Evolutionary conservation across 2,113 vertebrate species (phyloP).

Genomic region (Himantopus leucocephalus): DNA sequence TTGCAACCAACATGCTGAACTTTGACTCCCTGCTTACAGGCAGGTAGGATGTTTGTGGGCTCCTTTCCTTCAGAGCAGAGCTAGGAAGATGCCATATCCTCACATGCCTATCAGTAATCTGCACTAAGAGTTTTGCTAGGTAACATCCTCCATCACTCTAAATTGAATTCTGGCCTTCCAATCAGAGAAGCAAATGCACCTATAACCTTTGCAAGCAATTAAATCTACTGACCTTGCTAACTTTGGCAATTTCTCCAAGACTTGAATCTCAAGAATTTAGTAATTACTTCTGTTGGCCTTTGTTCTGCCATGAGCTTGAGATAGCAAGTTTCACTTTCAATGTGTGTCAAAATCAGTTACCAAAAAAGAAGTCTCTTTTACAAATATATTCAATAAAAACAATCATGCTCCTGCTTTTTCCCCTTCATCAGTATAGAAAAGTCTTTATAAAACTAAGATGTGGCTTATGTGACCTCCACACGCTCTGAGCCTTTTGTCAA

Average conservation of each 20-base stretch:
- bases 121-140: background rate
- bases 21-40: background rate
- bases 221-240: background rate
- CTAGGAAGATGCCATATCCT: background rate
- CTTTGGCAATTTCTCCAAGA: background rate
- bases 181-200: background rate
- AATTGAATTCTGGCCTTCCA: constrained; percentile 2
- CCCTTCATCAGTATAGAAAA: background rate
- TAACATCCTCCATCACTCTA: background rate
- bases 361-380: background rate
- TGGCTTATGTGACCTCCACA: background rate
- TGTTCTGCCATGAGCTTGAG: background rate
- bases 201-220: constrained; percentile 25
- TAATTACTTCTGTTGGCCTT: constrained; percentile 50
- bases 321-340: background rate
- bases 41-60: background rate
- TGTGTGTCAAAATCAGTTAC: background rate
- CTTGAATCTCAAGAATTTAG: constrained; percentile 5
- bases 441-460: background rate
- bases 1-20: background rate
- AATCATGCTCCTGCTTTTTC: background rate
- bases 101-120: background rate
- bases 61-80: background rate
- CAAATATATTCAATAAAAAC: background rate
- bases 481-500: background rate